A percentile compares a stretch with the other conserved stretches of the same genome.
phyloP scores from a whole-genome alignment of 2,797 vertebrate genomes.

The Morus bassanus region DNA sequence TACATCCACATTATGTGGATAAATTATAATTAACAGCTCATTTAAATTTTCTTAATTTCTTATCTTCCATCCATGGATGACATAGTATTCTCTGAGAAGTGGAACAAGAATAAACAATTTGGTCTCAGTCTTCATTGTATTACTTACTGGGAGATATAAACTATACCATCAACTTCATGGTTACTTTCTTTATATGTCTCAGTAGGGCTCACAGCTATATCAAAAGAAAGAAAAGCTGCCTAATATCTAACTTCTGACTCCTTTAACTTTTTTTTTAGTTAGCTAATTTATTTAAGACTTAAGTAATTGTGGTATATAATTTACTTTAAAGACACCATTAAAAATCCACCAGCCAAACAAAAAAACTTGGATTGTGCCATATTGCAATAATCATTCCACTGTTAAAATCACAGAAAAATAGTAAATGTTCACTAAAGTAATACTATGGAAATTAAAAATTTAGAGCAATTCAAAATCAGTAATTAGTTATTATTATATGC shows the following conservation, averaged over 20 bases:
- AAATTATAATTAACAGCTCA: background rate
- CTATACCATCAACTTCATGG: background rate
- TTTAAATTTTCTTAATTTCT: background rate
- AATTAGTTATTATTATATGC: background rate
- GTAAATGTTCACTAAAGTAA: background rate
- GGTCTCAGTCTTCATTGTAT: background rate
- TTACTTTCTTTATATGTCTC: background rate
- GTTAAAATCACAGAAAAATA: background rate
- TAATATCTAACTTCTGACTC: background rate
- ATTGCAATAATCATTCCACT: background rate
- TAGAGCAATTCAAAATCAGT: background rate
- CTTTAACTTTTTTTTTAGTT: background rate
- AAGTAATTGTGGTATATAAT: background rate
- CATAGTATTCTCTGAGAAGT: background rate
- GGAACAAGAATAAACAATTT: background rate
- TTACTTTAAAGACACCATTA: background rate
- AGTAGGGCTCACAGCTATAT: background rate
- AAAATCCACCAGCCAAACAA: background rate
- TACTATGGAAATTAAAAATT: background rate
- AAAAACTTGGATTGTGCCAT: background rate
- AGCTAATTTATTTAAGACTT: background rate
- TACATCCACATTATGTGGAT: background rate
- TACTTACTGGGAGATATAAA: background rate
- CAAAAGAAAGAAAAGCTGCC: background rate
- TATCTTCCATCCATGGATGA: background rate